Base-by-base conservation (phyloP, 2,797 vertebrate genomes). In the Siniperca undulata region DNA sequence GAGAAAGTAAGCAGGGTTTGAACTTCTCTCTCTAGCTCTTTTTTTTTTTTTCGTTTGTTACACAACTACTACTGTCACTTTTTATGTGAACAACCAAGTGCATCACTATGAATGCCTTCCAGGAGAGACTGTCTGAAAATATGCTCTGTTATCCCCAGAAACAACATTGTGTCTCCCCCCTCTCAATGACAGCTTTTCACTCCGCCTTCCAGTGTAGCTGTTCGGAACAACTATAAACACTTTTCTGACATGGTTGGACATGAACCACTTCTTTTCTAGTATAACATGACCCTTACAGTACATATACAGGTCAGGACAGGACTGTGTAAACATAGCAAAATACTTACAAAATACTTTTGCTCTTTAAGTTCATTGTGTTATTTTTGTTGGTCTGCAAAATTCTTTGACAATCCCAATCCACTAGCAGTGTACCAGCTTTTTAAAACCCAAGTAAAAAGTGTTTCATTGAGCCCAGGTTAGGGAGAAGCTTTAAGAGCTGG, bases 401-500 rank as follows among this genome's bases (percentile, higher is more conserved):
- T 66, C 12, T 75, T 46, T 69, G 56, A 13, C 24, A 34, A 65
- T 40, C 30, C 58, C 46, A 52, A 34, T 59, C 50, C 44, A 27
- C 22, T 1, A 48, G 30, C 64, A 71, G 36, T 74, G 71, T 46
- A 61, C 44, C 40, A 46, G 38, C 70, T 60, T 74, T 30, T 10
- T 22, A 38, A 42, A 38, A 56, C 2, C 42, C 44, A 48, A 55
- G 38, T 27, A n/a, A 52, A 34, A 50, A n/a, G 38, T 22, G 62
- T 75, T 79, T 78, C 20, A 55, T 38, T 19, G 17, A 82, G 72
- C 55, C 56, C 27, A 38, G 27, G 52, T 13, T 7, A 65, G 22
- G 48, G 50, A 56, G 62, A 60, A 27, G 36, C 73, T 77, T 74
- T 38, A 30, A 20, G 68, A 79, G 53, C 52, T 22, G 42, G 59